A percentile compares a stretch with the other conserved stretches of the same genome.
These are phyloP conservation scores for Gobius niger DNA, from an alignment of 2,113 vertebrate species.

Conservation along the genomic window DNA sequence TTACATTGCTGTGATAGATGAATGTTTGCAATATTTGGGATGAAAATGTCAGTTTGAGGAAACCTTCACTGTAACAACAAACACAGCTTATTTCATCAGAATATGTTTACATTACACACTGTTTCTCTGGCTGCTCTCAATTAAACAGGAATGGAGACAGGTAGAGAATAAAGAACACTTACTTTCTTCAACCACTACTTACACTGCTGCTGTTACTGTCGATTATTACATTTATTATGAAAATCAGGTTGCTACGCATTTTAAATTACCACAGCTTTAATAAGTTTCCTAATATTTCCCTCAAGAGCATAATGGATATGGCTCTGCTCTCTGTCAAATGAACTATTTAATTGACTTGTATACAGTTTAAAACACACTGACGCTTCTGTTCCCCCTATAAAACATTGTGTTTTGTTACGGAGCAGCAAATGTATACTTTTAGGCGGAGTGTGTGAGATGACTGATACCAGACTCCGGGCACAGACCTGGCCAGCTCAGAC, in stretches of 20 bases:
- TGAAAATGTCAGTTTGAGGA: slow-evolving; percentile 1
- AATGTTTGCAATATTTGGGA: neutral
- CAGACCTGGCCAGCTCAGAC: neutral
- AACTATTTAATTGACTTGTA: neutral
- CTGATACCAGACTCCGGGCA: neutral
- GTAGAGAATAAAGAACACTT: neutral
- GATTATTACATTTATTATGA: no score
- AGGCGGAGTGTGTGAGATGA: neutral
- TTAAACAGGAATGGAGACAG: neutral
- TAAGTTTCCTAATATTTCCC: no score
- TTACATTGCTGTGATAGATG: slow-evolving; percentile 1
- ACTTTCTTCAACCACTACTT: neutral
- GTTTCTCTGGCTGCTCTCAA: neutral
- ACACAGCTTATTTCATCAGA: neutral
- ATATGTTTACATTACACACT: neutral
- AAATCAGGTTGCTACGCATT: no score
- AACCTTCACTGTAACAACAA: neutral
- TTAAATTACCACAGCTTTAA: no score
- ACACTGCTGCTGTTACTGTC: neutral
- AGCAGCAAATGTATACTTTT: neutral
- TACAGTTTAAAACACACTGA: neutral
- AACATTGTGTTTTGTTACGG: neutral
- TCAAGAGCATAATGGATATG: no score
- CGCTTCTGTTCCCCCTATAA: neutral
- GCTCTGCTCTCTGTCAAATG: neutral